Evolutionary conservation across 2,888 invertebrate genomes (phyloP).

Genomic region (Patella pellucida): DNA sequence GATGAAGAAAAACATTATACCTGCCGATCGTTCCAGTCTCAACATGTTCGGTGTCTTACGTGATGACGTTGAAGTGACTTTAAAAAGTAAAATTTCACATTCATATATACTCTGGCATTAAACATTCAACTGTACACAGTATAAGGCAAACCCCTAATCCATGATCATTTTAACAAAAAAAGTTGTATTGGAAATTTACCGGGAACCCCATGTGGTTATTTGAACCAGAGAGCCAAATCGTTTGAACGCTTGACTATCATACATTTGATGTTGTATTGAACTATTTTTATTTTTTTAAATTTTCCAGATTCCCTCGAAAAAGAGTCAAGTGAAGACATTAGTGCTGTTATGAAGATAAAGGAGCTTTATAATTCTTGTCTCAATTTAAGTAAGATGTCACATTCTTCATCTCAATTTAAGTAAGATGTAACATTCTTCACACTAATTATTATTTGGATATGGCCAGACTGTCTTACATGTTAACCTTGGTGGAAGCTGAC

Average conservation of each 20-base stretch:
- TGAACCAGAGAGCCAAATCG: no score
- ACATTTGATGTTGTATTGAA: not conserved
- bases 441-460: no score
- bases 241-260: not conserved
- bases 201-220: no score
- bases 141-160: no score
- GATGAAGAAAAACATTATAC: conserved; percentile 87
- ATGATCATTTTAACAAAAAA: no score
- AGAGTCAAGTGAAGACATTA: conserved; percentile 33
- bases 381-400: conserved; percentile 78
- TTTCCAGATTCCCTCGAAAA: conserved; percentile 77
- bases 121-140: no score
- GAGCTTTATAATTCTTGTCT: conserved; percentile 88
- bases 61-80: conserved; percentile 84
- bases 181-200: no score
- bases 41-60: conserved; percentile 88
- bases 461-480: no score
- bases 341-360: conserved; percentile 78
- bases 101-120: not conserved
- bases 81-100: conserved; percentile 75
- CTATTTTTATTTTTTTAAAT: not conserved
- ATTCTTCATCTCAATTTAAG: conserved; percentile 79
- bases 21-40: conserved; percentile 85
- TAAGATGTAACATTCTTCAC: conserved; percentile 63
- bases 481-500: no score